A percentile compares a stretch with the other conserved stretches of the same genome.
Conservation (phyloP, 1,140 invertebrate species). For the Globodera rostochiensis region DNA sequence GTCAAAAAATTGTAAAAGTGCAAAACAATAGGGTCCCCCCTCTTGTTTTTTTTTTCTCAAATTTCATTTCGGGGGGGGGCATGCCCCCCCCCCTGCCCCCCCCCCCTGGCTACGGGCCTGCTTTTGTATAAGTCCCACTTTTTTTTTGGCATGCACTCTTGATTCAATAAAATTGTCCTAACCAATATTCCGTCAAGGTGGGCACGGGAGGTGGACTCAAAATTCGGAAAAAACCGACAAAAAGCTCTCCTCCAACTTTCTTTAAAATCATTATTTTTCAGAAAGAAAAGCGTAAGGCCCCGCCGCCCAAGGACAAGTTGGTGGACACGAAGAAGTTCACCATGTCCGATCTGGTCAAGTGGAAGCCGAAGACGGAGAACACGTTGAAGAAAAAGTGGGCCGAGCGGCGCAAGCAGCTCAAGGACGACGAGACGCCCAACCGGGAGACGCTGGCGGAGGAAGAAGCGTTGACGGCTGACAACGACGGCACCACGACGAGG, state of each 20-base stretch:
- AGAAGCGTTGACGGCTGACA: background rate
- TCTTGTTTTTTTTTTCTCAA: too few species aligned
- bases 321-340: conserved; percentile 47
- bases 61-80: too few species aligned
- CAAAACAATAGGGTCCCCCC: too few species aligned
- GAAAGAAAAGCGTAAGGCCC: conserved; percentile 5
- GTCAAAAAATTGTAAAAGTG: too few species aligned
- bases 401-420: conserved; percentile 36
- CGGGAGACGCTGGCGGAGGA: background rate
- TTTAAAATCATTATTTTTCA: background rate
- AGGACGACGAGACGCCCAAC: conserved; percentile 25
- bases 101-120: too few species aligned
- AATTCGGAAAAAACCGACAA: background rate
- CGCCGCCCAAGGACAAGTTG: conserved; percentile 24
- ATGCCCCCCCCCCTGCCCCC: too few species aligned
- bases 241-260: background rate
- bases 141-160: background rate
- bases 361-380: conserved; percentile 49
- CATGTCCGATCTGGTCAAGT: conserved; percentile 50
- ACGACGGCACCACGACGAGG: background rate
- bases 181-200: too few species aligned
- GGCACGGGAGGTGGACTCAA: background rate
- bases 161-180: background rate
- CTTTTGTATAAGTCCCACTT: too few species aligned
- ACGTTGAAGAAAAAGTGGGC: conserved; percentile 48